Base-by-base conservation (phyloP, 2,888 invertebrate genomes). In the Pachycephus smyrnensis region DNA sequence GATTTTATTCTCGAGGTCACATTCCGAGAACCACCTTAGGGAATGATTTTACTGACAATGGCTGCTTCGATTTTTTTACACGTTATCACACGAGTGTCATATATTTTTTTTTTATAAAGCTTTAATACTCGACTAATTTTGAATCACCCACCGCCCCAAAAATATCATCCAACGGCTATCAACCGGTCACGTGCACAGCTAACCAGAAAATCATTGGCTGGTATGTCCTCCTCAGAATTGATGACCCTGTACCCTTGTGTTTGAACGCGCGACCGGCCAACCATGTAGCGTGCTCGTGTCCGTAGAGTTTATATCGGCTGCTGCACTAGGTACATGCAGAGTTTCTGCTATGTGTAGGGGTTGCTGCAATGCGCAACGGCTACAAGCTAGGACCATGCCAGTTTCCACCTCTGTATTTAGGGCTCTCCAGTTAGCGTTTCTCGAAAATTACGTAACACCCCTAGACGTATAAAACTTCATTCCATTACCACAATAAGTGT, bases 321-420 rank as follows among this genome's bases (percentile, higher is more conserved):
- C 77, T 80, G 82, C 83, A 82, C 83, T 82, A 83, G 75, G 80
- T 79, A 79, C 76, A 78, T 77, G 76, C 30, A 76, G 76, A 74
- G 77, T 82, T 82, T 76, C 79, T 82, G 80, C 82, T 84, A 81
- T 83, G 85, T 83, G 82, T 83, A 82, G 82, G 83, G 82, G 82
- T 84, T 86, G 86, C 85, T 87, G 86, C 86, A 87, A 86, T 87
- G 87, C 87, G 87, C 86, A 87, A 87, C 83, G 82, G 79, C 80
- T 71, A 71, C 68, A 23, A 9, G 79, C 80, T 77, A 77, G 78
- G 80, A 80, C 81, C 81, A 79, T 69, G 36, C 68, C 74, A 69
- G 68, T 76, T 76, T 31, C 11, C 33, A 30, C 30, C 68, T 31
- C 37, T 37, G n/a, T 40, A 31, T 69, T 69, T 71, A 68, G 23